Evolutionary conservation across 1,140 invertebrate species (phyloP).

Genomic region (Homalodisca vitripennis): DNA sequence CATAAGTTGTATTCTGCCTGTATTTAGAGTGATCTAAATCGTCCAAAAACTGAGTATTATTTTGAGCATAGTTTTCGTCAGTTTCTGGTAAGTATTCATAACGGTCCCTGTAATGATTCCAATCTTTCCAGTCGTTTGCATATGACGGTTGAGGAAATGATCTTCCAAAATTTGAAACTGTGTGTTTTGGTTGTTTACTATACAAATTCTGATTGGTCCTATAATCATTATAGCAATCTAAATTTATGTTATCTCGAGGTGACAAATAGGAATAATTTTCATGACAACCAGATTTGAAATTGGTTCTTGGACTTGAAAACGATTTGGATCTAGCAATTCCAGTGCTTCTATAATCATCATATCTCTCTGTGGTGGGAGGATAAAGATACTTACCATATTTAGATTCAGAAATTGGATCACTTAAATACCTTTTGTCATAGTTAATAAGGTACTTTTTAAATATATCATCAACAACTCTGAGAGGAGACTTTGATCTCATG

Average conservation of each 20-base stretch:
- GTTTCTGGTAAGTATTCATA: conserved; percentile 17
- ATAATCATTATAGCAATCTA: background rate
- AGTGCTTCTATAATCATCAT: background rate
- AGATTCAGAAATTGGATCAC: conserved; percentile 17
- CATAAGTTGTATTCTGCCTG: no score
- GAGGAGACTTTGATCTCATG: conserved; percentile 7
- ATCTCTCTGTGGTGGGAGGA: background rate
- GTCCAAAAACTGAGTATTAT: no score
- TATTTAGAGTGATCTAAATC: no score
- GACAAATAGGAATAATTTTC: no score
- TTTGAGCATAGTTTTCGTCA: no score
- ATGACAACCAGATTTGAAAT: no score
- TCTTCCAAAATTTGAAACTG: no score
- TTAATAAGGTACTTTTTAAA: conserved; percentile 12
- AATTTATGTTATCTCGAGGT: background rate
- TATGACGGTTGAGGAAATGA: no score
- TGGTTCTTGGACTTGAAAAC: background rate
- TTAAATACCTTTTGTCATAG: conserved; percentile 20
- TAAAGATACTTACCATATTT: conserved; percentile 19
- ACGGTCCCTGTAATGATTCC: conserved; percentile 5
- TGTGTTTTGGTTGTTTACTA: no score
- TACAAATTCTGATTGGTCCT: no score
- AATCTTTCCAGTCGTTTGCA: background rate
- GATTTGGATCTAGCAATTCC: background rate
- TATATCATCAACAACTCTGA: conserved; percentile 17